Evolutionary conservation across 2,113 vertebrate species (phyloP), one percentile per base, ranked within the genome.

Genomic region (Vimba vimba): DNA sequence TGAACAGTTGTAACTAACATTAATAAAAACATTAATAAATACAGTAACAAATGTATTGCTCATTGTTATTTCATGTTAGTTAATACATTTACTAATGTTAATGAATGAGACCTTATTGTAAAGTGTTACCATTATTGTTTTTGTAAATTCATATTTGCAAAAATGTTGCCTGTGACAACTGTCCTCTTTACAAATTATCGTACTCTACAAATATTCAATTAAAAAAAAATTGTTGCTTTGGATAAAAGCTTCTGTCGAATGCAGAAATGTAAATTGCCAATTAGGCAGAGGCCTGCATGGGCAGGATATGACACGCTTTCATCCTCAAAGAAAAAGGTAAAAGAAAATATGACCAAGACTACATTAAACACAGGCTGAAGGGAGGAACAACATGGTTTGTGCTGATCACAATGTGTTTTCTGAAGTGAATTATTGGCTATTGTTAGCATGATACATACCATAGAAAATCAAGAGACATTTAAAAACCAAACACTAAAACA

Each of bases 211-310:
- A 50, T 50, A 50, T 50, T 50, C 47, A 52, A 52, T 55, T 17
- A 55, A 55, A 55, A 33, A 50, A 52, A 55, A 19, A 6, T 2
- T 6, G 6, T 55, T 55, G 3, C 12, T 62, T n/a, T 39, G 33
- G 6, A 62, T 62, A 79, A 79, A 62, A 79, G 78, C 57, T 17
- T 60, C 23, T n/a, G 33, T 6, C 23, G 9, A 80, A 80, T 62
- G 21, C 23, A 50, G 17, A 52, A 27, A 77, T 55, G 74, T 55
- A 77, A 55, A 77, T 77, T 11, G 74, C 25, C 25, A 77, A 55
- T 77, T 77, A 55, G n/a, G 15, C n/a, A 39, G 4, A 69, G 33
- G 17, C 33, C 19, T 21, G 36, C 30, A 69, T 5, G 30, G 15
- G 4, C 66, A 27, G 73, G 6, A 25, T 50, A 19, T 30, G 74